Percentiles rank a stretch among this genome's conserved stretches.
Conservation (phyloP, 2,797 vertebrate genomes). For the Dermochelys coriacea region DNA sequence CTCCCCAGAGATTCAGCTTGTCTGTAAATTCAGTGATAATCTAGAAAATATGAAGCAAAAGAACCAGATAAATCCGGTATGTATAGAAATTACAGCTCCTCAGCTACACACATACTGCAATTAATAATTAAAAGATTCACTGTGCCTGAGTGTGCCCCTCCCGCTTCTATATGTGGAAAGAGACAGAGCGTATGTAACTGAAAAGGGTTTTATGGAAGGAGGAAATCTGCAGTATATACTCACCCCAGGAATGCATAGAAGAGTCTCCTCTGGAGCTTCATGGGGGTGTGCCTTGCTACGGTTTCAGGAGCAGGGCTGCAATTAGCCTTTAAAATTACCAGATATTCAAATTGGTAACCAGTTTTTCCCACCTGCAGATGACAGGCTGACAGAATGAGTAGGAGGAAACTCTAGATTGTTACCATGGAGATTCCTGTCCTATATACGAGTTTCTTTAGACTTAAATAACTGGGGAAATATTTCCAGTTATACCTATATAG, state of each 20-base stretch:
- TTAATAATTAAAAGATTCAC: neutral
- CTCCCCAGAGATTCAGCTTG: slow-evolving; percentile 74
- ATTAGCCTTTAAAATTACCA: neutral
- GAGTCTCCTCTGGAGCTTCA: neutral
- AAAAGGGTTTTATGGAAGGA: neutral
- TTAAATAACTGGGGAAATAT: neutral
- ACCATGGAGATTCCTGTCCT: neutral
- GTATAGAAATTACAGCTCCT: neutral
- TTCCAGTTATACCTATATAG: neutral
- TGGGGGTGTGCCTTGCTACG: neutral
- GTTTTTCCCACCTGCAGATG: neutral
- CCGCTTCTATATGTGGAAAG: neutral
- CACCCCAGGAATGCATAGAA: neutral
- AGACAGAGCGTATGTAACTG: neutral
- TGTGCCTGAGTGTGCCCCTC: neutral
- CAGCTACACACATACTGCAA: neutral
- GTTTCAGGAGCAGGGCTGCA: neutral
- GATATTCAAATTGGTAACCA: neutral
- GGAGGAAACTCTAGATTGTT: neutral
- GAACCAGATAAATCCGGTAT: slow-evolving; percentile 39
- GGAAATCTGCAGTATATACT: rapidly evolving
- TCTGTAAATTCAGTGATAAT: neutral
- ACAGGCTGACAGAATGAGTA: rapidly evolving
- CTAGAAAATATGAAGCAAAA: neutral
- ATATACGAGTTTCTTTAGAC: neutral